Percentiles rank a stretch among this genome's conserved stretches.
Evolutionary conservation across 2,888 invertebrate genomes (phyloP).

Genomic region (Neoscelio sp.): DNA sequence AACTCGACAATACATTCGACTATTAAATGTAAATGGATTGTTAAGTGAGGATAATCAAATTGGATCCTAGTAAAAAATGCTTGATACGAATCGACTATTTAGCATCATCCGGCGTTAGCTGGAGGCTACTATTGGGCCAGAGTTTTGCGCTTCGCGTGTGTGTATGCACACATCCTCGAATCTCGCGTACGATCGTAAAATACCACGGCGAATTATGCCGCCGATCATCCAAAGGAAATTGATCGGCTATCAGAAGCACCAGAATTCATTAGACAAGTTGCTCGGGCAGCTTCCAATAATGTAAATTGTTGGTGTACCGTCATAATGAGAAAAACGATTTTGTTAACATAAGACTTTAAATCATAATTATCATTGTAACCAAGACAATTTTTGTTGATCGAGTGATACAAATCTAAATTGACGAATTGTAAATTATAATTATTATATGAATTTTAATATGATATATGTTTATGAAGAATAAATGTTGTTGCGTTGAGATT

Average conservation of each 20-base stretch:
- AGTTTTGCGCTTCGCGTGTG: slow-evolving; percentile 16
- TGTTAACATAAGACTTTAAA: slow-evolving; percentile 8
- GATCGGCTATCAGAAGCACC: slow-evolving; percentile 36
- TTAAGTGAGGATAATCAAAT: slow-evolving; percentile 38
- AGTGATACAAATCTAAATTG: too few relatives aligned
- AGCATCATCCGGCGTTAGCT: slow-evolving; percentile 34
- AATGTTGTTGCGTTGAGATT: too few relatives aligned
- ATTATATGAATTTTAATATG: too few relatives aligned
- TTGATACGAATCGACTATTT: slow-evolving; percentile 46
- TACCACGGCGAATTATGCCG: slow-evolving; percentile 73
- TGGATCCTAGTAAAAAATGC: slow-evolving; percentile 29
- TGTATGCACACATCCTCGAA: slow-evolving; percentile 41
- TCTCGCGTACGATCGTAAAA: slow-evolving; percentile 78
- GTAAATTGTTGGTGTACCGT: neutral
- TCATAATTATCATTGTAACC: too few relatives aligned
- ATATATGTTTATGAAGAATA: too few relatives aligned
- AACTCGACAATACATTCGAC: slow-evolving; percentile 15
- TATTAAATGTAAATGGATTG: slow-evolving; percentile 54
- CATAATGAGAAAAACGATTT: slow-evolving; percentile 5
- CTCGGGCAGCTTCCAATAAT: slow-evolving; percentile 28
- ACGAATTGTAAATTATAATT: too few relatives aligned
- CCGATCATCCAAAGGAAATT: slow-evolving; percentile 55
- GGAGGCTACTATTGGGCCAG: slow-evolving; percentile 18
- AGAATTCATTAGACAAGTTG: slow-evolving; percentile 46
- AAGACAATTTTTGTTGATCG: too few relatives aligned